Base-by-base conservation (phyloP, 1,140 invertebrate genomes). In the Orius insidiosus region DNA sequence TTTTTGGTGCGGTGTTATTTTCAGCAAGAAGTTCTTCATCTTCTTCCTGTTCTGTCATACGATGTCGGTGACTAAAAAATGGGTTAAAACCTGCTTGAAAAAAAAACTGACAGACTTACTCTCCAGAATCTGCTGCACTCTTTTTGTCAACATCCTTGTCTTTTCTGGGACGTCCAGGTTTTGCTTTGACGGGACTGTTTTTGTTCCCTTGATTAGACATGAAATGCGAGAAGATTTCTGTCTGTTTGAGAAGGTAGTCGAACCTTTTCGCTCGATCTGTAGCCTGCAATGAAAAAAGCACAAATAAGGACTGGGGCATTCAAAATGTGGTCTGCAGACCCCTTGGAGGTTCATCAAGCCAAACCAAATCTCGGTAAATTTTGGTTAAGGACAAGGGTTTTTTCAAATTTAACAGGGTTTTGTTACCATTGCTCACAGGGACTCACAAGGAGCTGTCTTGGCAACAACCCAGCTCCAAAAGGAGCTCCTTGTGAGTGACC, bases 1-100 rank as follows among this genome's bases (percentile, higher is more conserved):
- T 70, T 56, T 84, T 85, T 1, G 70, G 61, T 50, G 72, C 75
- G 9, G 74, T 74, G 56, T 86, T 85, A 18, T 80, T 82, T 59
- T 94, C 90, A 0, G 88, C 85, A 30, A 98, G 63, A 2, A 99
- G 63, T 59, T 98, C 94, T 62, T 98, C 95, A 69, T 99, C 96
- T 71, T 99, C 96, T 63, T 98, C 95, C 65, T 98, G 87, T 63
- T 99, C 96, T 1, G 96, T 99, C 68, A 94, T 96, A 5, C 96
- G 75, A 64, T 98, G 95, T 5, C 96, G 77, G 64, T 98, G 92
- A 63, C 84, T 88, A 32, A 38, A 44, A 47, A 30, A n/a, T n/a
- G 11, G 24, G n/a, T n/a, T n/a, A n/a, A n/a, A n/a, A n/a, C n/a
- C n/a, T n/a, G 81, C 75, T 14, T 85, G 71, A 63, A 90, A 85